phyloP scores from a whole-genome alignment of 2,113 vertebrate species.

The Lamprologus ornatipinnis region DNA sequence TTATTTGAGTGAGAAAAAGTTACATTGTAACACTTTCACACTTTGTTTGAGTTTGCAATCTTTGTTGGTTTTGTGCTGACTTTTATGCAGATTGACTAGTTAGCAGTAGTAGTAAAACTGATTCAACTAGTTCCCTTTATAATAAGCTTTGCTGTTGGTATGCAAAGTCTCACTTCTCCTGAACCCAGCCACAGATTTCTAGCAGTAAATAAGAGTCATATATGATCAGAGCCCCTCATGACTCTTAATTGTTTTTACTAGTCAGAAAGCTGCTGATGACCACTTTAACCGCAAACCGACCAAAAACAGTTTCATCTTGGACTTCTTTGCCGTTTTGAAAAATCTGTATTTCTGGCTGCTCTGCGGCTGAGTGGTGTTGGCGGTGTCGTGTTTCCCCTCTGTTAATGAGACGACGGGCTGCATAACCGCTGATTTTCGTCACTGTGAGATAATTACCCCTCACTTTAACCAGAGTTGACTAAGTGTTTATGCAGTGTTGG shows the following conservation, averaged over 20 bases:
- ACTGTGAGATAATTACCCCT: constrained; percentile 48
- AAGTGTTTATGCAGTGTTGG: constrained; percentile 47
- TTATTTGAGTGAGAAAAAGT: not conserved
- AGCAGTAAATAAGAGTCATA: not conserved
- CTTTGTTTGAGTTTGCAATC: not conserved
- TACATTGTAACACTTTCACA: not conserved
- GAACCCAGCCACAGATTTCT: not conserved
- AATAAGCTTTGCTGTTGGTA: not conserved
- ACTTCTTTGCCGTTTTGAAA: not conserved
- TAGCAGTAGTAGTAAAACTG: not conserved
- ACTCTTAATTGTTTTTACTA: not conserved
- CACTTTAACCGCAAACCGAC: not conserved
- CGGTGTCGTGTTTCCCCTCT: not conserved
- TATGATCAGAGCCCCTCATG: not conserved
- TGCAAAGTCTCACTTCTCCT: not conserved
- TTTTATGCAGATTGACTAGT: not conserved
- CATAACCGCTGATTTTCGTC: constrained; percentile 46
- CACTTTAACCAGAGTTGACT: constrained; percentile 45
- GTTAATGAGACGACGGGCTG: constrained; percentile 34
- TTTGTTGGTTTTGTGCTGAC: not conserved
- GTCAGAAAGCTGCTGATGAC: not conserved
- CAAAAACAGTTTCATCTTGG: not conserved
- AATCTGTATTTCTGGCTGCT: not conserved
- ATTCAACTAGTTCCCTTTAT: not conserved
- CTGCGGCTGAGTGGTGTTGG: not conserved